phyloP scores from a whole-genome alignment of 1,140 invertebrate species.

The Cyclina sinensis region DNA sequence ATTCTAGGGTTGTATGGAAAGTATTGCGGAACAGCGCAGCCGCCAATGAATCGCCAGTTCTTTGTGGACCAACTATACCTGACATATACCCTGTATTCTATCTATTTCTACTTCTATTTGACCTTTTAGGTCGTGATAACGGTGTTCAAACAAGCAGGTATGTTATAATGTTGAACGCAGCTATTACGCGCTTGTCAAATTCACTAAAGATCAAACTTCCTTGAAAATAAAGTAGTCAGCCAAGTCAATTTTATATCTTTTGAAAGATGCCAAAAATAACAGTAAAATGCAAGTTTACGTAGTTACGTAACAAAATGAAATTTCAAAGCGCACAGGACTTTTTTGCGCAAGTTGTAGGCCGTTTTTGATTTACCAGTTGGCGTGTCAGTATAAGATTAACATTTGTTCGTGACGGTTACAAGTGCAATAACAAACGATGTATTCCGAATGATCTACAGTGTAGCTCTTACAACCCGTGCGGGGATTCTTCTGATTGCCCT shows the following conservation, averaged over 20 bases:
- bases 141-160: neutral
- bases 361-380: no score
- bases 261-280: no score
- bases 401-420: neutral
- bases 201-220: no score
- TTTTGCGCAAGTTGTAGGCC: no score
- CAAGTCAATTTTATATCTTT: no score
- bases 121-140: neutral
- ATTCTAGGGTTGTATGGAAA: neutral
- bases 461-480: slow-evolving; percentile 47
- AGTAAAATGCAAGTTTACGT: no score
- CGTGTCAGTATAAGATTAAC: no score
- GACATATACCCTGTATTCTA: neutral
- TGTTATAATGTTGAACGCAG: no score
- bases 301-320: no score
- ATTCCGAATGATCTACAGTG: slow-evolving; percentile 44
- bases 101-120: neutral
- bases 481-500: slow-evolving; percentile 48
- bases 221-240: no score
- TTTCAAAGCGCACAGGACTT: no score
- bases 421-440: slow-evolving; percentile 37
- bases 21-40: neutral
- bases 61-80: neutral
- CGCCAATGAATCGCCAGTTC: neutral
- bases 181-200: no score